Base-by-base conservation (phyloP, 2,113 vertebrate genomes). In the Oryzias curvinotus region DNA sequence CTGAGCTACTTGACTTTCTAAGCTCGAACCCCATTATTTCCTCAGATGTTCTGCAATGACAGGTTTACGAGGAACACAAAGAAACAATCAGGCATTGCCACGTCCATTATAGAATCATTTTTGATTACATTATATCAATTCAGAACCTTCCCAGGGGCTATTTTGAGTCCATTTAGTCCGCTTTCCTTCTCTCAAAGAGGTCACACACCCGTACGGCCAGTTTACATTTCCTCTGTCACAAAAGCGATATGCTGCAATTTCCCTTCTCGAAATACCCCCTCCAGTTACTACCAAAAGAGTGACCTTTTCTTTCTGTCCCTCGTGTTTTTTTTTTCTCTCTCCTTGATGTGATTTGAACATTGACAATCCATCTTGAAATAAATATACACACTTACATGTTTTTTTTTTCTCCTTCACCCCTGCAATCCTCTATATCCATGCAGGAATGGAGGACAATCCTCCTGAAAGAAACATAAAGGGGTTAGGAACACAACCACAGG, bases 191-290 rank as follows among this genome's bases (percentile, higher is more conserved):
- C 62, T 54, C n/a, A 1, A 64, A 86, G 89, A 91, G 90, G 91
- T 91, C 91, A 89, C 81, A 75, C 85, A 82, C 89, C 86, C 89
- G 81, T 80, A 84, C 70, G 69, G 81, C 87, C 88, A 80, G 89
- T 91, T 89, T 90, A 91, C 82, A 89, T 87, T 91, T 90, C 87
- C 85, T 86, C 83, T 83, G 85, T 88, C 90, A 89, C 89, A 89
- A 90, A 91, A 89, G 85, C 85, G 89, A 90, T 89, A 86, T 80
- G 62, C 79, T 81, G 84, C 88, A 90, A 91, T 90, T 91, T 91
- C 89, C 87, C 82, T 81, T 76, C 77, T 73, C 59, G 57, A 84
- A 90, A 91, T 80, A 85, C 74, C 83, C 88, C 91, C 90, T 89
- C 90, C 91, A 89, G 91, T 91, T 90, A 91, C 83, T 73, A 77